Evolutionary conservation across 2,888 invertebrate species (phyloP).

Genomic region (Herminia tarsipennalis): DNA sequence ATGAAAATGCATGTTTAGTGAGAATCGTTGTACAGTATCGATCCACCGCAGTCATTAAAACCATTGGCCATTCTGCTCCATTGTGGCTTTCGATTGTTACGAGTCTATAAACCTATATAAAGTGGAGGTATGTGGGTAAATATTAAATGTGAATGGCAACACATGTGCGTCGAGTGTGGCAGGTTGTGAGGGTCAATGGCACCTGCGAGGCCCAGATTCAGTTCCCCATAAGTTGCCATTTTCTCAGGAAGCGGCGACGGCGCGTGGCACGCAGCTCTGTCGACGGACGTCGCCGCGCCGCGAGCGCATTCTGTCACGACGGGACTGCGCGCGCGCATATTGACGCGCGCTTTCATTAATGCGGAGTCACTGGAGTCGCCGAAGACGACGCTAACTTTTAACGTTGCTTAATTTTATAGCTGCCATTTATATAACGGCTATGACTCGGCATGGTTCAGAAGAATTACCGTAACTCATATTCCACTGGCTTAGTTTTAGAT

Average conservation of each 20-base stretch:
- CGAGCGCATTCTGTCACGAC: slow-evolving; percentile 81
- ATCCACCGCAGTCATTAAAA: slow-evolving; percentile 58
- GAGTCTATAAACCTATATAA: slow-evolving; percentile 66
- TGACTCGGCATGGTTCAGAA: slow-evolving; percentile 51
- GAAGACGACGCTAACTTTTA: slow-evolving; percentile 60
- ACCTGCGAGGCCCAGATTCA: slow-evolving; percentile 79
- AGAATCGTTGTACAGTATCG: slow-evolving; percentile 40
- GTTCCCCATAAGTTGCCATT: slow-evolving; percentile 83
- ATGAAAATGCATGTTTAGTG: slow-evolving; percentile 25
- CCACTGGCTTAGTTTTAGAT: slow-evolving; percentile 42
- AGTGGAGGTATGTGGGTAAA: slow-evolving; percentile 65
- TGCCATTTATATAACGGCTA: slow-evolving; percentile 53
- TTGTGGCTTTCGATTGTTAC: slow-evolving; percentile 64
- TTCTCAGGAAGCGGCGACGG: slow-evolving; percentile 77
- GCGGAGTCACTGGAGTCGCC: slow-evolving; percentile 69
- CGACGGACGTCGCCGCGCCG: slow-evolving; percentile 40
- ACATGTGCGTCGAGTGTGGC: slow-evolving; percentile 69
- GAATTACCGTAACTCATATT: slow-evolving; percentile 48
- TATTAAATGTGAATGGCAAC: slow-evolving; percentile 74
- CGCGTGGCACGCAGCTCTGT: slow-evolving; percentile 52
- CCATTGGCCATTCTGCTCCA: slow-evolving; percentile 53
- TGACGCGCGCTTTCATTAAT: slow-evolving; percentile 77
- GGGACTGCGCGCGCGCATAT: slow-evolving; percentile 76
- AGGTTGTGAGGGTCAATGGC: slow-evolving; percentile 77
- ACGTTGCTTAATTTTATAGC: slow-evolving; percentile 62